A percentile compares a stretch with the other conserved stretches of the same genome.
These are phyloP conservation scores for Scolanthus callimorphus DNA, from an alignment of 92 coral and sea anemone genomes.

Conservation along the genomic window DNA sequence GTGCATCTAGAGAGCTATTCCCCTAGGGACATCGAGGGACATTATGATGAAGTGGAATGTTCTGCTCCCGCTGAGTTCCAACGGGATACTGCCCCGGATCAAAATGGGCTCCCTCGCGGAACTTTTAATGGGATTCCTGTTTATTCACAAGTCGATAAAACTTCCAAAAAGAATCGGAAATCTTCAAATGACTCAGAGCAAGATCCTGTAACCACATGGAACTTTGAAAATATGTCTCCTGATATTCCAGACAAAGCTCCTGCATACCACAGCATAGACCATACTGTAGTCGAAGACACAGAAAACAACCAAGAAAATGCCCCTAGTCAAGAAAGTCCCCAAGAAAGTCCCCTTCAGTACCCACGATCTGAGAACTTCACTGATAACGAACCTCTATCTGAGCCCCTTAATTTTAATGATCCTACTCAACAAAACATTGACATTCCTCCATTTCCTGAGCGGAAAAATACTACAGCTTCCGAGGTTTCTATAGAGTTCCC, in stretches of 20 bases:
- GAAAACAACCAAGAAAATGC: not conserved
- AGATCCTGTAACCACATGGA: not conserved
- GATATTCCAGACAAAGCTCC: not conserved
- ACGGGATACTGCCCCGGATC: not conserved
- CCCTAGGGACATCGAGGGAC: not conserved
- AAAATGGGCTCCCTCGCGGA: not conserved
- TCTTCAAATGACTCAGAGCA: not conserved
- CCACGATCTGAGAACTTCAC: not conserved
- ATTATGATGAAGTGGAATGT: not conserved
- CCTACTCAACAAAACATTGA: not conserved
- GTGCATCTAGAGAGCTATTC: not conserved
- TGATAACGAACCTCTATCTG: not conserved
- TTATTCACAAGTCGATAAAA: constrained; percentile 52
- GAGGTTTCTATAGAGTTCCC: not conserved
- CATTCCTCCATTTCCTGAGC: constrained; percentile 1
- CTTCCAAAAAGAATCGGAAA: constrained; percentile 13
- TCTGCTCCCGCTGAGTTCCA: not conserved
- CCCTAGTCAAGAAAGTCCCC: not conserved
- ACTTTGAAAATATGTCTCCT: not conserved
- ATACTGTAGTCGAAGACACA: not conserved
- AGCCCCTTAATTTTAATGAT: not conserved
- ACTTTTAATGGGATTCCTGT: constrained; percentile 13
- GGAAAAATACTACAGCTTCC: not conserved
- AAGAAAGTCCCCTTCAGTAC: not conserved
- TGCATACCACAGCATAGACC: not conserved